Evolutionary conservation across 2,113 vertebrate species (phyloP), one percentile per base, ranked within the genome.

Genomic region (Xyrauchen texanus): DNA sequence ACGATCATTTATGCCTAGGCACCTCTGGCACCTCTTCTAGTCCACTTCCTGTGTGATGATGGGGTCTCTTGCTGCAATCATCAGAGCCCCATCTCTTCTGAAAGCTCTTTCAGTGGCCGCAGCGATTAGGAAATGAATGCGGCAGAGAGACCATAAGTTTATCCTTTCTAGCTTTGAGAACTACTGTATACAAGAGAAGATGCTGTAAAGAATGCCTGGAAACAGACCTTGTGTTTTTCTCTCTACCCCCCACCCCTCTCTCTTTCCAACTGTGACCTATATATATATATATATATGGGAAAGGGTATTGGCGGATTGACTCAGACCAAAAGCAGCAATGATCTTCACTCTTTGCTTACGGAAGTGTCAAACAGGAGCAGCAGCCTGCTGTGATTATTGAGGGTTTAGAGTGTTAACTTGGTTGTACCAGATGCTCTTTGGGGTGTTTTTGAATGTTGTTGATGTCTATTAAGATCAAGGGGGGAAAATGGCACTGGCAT

Each of bases 51-150:
- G n/a, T 76, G 58, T 52, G 11, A 34, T 67, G 10, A 68, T 47
- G 76, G 52, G 64, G 34, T 71, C 55, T 34, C 21, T 34, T 34
- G 21, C 21, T 34, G 21, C 34, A 71, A 6, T 71, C 68, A 71
- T 15, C 34, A 8, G 12, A 57, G 21, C 49, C 12, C 5, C 21
- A 55, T 53, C 51, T n/a, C 52, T 71, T 57, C 53, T 1, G n/a
- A 8, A 9, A 34, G 12, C 2, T 45, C 8, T 71, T 55, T 42
- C 49, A 8, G 34, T 57, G 13, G 57, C 0, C 0, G 21, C 53
- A 45, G 7, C 52, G 62, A 67, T 83, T 66, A 68, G 68, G 64
- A 60, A 61, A 74, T 66, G 45, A 46, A 60, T 15, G 61, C 12
- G 6, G 73, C 47, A 58, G 8, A 49, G 11, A 42, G 34, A 60